Evolutionary conservation across 1,140 invertebrate species (phyloP).

Genomic region (Dendrolimus punctatus): DNA sequence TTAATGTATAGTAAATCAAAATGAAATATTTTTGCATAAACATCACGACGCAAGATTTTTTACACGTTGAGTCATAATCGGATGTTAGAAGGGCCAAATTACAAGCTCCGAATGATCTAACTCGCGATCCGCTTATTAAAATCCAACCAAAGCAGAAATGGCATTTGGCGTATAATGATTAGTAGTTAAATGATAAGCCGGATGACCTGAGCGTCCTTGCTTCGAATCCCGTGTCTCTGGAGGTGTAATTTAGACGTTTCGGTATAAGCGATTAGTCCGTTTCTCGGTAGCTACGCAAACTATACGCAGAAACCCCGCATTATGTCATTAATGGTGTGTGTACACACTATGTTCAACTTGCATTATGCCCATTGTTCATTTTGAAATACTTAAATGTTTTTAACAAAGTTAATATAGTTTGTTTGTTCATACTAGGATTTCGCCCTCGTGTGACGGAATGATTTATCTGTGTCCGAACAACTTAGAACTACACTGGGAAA

Average conservation of each 20-base stretch:
- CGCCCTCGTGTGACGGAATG: too few relatives aligned
- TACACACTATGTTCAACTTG: slow-evolving; percentile 21
- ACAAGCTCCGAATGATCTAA: slow-evolving; percentile 38
- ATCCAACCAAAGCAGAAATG: slow-evolving; percentile 54
- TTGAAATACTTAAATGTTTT: too few relatives aligned
- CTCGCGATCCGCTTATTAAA: slow-evolving; percentile 47
- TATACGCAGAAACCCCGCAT: slow-evolving; percentile 37
- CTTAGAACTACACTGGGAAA: too few relatives aligned
- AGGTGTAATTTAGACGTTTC: slow-evolving; percentile 62
- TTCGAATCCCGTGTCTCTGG: slow-evolving; percentile 64
- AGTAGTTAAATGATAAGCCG: slow-evolving; percentile 63
- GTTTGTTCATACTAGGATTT: too few relatives aligned
- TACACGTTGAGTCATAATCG: slow-evolving; percentile 23
- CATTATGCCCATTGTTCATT: too few relatives aligned
- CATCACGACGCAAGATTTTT: too few relatives aligned
- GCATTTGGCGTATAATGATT: slow-evolving; percentile 62
- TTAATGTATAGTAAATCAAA: too few relatives aligned
- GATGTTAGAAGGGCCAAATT: slow-evolving; percentile 38
- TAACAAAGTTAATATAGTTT: too few relatives aligned
- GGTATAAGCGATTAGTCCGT: slow-evolving; percentile 56
- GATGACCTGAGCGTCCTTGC: slow-evolving; percentile 60
- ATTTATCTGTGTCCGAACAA: too few relatives aligned
- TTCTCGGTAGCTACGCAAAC: slow-evolving; percentile 62
- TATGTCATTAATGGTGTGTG: slow-evolving; percentile 58
- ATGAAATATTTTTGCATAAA: too few relatives aligned